phyloP scores from a whole-genome alignment of 2,797 vertebrate species.

The Sebastes itinus region DNA sequence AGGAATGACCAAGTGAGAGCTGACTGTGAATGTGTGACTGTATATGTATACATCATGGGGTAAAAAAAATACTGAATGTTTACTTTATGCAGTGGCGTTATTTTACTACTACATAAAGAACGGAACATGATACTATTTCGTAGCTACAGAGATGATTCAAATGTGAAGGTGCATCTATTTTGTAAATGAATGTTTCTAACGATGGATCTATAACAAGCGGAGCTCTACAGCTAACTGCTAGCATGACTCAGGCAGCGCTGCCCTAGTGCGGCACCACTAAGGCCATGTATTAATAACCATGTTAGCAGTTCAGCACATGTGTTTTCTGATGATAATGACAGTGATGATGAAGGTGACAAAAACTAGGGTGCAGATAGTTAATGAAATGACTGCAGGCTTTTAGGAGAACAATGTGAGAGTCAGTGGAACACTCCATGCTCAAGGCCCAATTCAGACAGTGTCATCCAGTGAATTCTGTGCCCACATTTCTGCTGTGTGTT shows the following conservation, averaged over 20 bases:
- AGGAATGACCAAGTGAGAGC: conserved; percentile 15
- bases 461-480: not conserved
- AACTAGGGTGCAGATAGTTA: conserved; percentile 46
- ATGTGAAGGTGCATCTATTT: conserved; percentile 6
- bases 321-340: conserved; percentile 57
- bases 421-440: conserved; percentile 77
- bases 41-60: not conserved
- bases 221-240: conserved; percentile 35
- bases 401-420: conserved; percentile 58
- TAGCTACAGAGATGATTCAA: conserved; percentile 25
- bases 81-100: conserved; percentile 30
- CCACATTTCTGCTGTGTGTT: not conserved
- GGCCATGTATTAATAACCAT: conserved; percentile 72
- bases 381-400: conserved; percentile 69
- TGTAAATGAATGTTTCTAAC: not conserved
- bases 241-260: conserved; percentile 36
- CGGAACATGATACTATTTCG: not conserved
- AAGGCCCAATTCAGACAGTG: conserved; percentile 70
- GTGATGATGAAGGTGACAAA: conserved; percentile 35
- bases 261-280: conserved; percentile 56
- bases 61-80: conserved; percentile 18
- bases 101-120: conserved; percentile 22
- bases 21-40: conserved; percentile 8
- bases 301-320: conserved; percentile 74
- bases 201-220: conserved; percentile 22